Evolutionary conservation across 2,113 vertebrate genomes (phyloP), one percentile per base, ranked within the genome.

Genomic region (Proteles cristata): DNA sequence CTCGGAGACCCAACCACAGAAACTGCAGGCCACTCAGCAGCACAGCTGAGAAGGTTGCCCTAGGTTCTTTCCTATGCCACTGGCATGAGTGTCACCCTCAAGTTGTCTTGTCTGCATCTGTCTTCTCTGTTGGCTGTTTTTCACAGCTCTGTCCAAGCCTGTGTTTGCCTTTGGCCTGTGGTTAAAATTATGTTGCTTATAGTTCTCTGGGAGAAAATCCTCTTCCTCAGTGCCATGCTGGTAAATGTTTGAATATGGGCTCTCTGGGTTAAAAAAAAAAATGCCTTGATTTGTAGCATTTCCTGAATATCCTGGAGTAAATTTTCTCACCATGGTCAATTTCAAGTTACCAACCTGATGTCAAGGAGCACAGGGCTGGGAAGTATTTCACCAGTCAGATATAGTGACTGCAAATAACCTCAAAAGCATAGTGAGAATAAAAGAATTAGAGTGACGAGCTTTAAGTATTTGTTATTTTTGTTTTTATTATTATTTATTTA

Each of bases 141-240:
- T 31, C 50, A 35, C 43, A 89, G 79, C 77, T 89, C 26, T 53
- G 63, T 79, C 33, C 69, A 39, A 48, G n/a, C 23, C 61, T 91
- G 15, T 83, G 50, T 94, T 96, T 96, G 81, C 66, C 81, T n/a
- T 89, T 93, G n/a, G 50, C 77, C 77, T 91, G n/a, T 89, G 93
- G 93, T 93, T 86, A 69, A 91, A 88, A 39, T 81, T 53, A 65
- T 1, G 6, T 73, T 89, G 79, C n/a, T 82, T 79, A 21, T 1
- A 69, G 2, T 91, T 94, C 85, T 94, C 76, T 81, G 76, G 48
- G 48, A 93, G 39, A 84, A 80, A 81, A 94, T 48, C 19, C 11
- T 77, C 63, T 89, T 88, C 58, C 86, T 31, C 45, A 85, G 31
- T 45, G 31, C 15, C n/a, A 0, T 86, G 55, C 79, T 94, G 48